Evolutionary conservation across 2,888 invertebrate species (phyloP), one percentile per base, ranked within the genome.

Genomic region (Rhagonycha lutea): DNA sequence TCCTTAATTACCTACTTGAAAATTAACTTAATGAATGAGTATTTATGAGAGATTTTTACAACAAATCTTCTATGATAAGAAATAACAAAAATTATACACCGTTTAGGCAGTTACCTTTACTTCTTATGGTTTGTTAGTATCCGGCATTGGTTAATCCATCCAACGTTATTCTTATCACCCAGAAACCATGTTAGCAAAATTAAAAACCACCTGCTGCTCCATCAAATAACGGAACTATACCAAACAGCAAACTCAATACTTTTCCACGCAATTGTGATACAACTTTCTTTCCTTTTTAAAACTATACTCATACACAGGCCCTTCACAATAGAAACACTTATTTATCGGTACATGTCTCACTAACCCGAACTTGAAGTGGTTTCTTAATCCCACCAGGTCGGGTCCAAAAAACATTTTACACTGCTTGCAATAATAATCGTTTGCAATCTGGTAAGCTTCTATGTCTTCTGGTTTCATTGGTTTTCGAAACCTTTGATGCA

Each of bases 281-380:
- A 85, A 73, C 76, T 78, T 81, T 72, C 75, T 76, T 69, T 82
- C 77, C 8, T 79, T 80, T 71, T 84, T 83, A 75, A 83, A 80
- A 65, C 75, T 81, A 80, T 86, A 87, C 69, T 83, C 83, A 80
- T 84, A 86, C 5, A 86, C 86, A 70, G 83, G 82, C 14, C 84
- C 85, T 72, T 82, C 82, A 75, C 87, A 87, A 79, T 87, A 87
- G 79, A 86, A 85, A 80, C 87, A 87, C 24, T 83, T 82, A 28
- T 83, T 85, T 68, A 78, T 81, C 28, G 84, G 82, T 69, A 76
- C 75, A 76, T 87, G 87, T 14, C 79, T 77, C 18, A 83, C 80
- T 70, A 84, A 83, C 69, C 84, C 83, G 32, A 80, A 82, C 75
- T 82, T 84, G 79, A 86, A 87, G 78, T 87, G 87, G 63, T 79